Base-by-base conservation (phyloP, 2,113 vertebrate species). In the Trichechus manatus region DNA sequence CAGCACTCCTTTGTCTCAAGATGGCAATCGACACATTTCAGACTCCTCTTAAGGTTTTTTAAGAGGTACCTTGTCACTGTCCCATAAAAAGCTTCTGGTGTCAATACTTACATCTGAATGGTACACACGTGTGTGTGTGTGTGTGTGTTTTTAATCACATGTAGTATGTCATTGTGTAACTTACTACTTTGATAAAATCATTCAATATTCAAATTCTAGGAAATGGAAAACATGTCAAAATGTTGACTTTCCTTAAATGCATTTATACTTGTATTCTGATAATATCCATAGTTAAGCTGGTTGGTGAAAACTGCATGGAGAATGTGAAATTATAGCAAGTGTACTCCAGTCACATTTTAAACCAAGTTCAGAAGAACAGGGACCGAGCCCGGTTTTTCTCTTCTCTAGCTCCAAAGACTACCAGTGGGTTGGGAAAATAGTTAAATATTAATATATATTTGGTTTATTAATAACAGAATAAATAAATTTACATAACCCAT, bases 21-120 rank as follows among this genome's bases (percentile, higher is more conserved):
- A 96, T 82, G 64, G 29, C 87, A 93, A 89, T 94, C 77, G 89
- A 53, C 79, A 89, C 47, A 92, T 63, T 42, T 8, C 59, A 36
- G 11, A 56, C 2, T 29, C 29, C 0, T 88, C 79, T 94, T 61
- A 59, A 68, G 15, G 27, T 10, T 78, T 95, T 77, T 56, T n/a
- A 88, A 96, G 63, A 19, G 22, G 25, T 53, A 36, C 63, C 53
- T 84, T 59, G 50, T 31, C 61, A 70, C 9, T 70, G 77, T 63
- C 7, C 25, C 23, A 22, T 39, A 31, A 42, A 93, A 85, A 70
- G 6, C 0, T 33, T 89, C 74, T 63, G 47, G 84, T 68, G 33
- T 8, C 4, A 85, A 11, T 94, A 42, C 17, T 80, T 85, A 72
- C 13, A 75, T 66, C 10, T 13, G 17, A 93, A 66, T 29, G 44